phyloP scores from a whole-genome alignment of 1,140 invertebrate genomes.

The Proctacanthus coquilletti region DNA sequence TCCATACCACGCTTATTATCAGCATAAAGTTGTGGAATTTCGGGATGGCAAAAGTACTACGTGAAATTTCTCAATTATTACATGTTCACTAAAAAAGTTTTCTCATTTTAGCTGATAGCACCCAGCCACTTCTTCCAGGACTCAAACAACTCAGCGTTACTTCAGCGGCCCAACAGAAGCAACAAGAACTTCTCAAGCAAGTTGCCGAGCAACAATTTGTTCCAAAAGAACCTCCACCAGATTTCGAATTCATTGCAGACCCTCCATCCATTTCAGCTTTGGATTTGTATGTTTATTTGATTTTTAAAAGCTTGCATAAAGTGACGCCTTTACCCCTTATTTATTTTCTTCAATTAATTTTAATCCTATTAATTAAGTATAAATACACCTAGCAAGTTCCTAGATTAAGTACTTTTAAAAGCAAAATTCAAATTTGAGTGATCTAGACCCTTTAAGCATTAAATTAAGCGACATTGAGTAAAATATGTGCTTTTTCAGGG shows the following conservation, averaged over 20 bases:
- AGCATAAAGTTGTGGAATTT: constrained; percentile 95
- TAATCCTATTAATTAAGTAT: no score
- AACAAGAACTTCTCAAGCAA: constrained; percentile 79
- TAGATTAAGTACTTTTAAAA: no score
- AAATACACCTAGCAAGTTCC: no score
- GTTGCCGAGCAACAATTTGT: constrained; percentile 70
- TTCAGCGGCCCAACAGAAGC: constrained; percentile 62
- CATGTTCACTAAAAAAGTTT: constrained; percentile 1
- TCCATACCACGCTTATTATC: constrained; percentile 98
- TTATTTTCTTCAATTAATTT: background rate
- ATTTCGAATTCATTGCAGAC: constrained; percentile 96
- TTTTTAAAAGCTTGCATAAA: no score
- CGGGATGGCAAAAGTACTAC: constrained; percentile 67
- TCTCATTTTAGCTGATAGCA: constrained; percentile 13
- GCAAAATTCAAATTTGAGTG: no score
- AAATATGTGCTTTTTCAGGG: constrained; percentile 41
- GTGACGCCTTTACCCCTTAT: background rate
- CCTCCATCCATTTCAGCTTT: constrained; percentile 97
- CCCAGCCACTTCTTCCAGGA: constrained; percentile 12
- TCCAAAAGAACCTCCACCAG: constrained; percentile 86
- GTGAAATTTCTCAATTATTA: constrained; percentile 2
- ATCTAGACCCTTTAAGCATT: no score
- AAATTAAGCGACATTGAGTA: no score
- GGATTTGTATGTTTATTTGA: constrained; percentile 58
- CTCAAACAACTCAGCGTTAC: constrained; percentile 40